Percentiles rank a stretch among this genome's conserved stretches.
These are phyloP conservation scores for Myiozetetes cayanensis DNA, from an alignment of 2,113 vertebrate species.

Conservation along the genomic window DNA sequence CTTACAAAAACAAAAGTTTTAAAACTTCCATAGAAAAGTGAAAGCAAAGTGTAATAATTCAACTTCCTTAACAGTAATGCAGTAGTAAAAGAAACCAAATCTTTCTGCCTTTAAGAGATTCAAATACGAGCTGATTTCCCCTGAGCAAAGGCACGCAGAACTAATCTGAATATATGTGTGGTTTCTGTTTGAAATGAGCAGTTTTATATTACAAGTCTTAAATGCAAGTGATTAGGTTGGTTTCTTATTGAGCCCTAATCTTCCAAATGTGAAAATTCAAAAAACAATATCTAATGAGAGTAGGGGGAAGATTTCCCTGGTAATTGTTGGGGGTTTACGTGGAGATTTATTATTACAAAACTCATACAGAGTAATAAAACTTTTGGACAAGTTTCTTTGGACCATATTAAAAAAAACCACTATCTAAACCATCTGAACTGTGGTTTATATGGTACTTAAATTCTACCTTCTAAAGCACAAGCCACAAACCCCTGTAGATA, in stretches of 20 bases:
- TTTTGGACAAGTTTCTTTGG: neutral
- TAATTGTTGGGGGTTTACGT: neutral
- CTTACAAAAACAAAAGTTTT: neutral
- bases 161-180: neutral
- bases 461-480: neutral
- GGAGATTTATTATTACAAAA: neutral
- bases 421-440: neutral
- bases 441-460: neutral
- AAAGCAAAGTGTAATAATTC: neutral
- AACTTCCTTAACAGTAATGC: neutral
- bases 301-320: neutral
- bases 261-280: neutral
- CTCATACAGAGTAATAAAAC: neutral
- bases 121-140: neutral
- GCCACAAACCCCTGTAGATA: neutral
- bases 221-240: neutral
- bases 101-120: neutral
- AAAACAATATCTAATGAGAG: neutral
- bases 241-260: neutral
- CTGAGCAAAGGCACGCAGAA: neutral
- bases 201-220: neutral
- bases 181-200: neutral
- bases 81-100: neutral
- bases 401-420: neutral
- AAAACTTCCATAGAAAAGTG: neutral